Evolutionary conservation across 2,888 invertebrate species (phyloP), one percentile per base, ranked within the genome.

Genomic region (Scrobipalpa costella): DNA sequence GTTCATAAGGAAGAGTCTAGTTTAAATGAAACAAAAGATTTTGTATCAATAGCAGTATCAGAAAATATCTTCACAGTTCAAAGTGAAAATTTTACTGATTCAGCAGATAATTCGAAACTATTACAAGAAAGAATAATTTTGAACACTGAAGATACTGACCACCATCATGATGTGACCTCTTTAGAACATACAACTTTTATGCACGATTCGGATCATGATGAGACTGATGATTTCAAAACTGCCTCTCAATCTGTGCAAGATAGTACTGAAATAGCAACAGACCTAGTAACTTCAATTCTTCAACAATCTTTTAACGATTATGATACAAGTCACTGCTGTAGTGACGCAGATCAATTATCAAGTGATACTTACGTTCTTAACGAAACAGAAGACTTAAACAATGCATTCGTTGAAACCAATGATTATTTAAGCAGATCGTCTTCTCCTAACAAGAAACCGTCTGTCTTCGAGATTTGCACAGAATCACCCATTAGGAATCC

Each of bases 341-440:
- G 6, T 15, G 27, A 27, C 13, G 50, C 21, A 52, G 21, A 27
- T 5, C 9, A n/a, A 2, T 3, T 11, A 11, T 52, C 50, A 21
- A 52, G 75, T 33, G 75, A 78, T 68, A 81, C 80, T 0, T 78
- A 70, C 55, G 72, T 71, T 36, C 19, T 79, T 15, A 74, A 78
- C n/a, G 63, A 66, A 1, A 71, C 70, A 2, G 75, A 75, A 17
- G 75, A 76, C 21, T 80, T 89, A 83, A 88, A 90, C 63, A 84
- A 82, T 7, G 90, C 88, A 0, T 90, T 90, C 57, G 74, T 86
- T 0, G 81, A 80, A 66, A 78, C 78, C n/a, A 65, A 66, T n/a
- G 66, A 64, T 15, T 71, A 58, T 44, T 65, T 62, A 40, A 74
- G 71, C 44, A 66, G 73, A 9, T 82, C 81, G 0, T 86, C 86